A percentile compares a stretch with the other conserved stretches of the same genome.
These are phyloP conservation scores for Mantis religiosa DNA, from an alignment of 2,888 invertebrate genomes.

Conservation along the genomic window DNA sequence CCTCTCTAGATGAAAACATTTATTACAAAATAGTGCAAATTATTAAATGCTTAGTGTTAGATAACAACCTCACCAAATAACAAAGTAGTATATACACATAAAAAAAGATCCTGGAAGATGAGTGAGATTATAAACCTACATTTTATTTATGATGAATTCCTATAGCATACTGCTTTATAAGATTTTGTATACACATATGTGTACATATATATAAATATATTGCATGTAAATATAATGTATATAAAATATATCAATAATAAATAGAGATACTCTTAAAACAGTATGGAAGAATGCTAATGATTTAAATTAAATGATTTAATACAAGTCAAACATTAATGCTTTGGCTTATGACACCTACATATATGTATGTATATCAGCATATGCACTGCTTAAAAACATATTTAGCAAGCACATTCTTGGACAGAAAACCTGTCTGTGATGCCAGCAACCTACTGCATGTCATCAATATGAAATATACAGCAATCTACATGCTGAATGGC, in stretches of 20 bases:
- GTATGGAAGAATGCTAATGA: not conserved
- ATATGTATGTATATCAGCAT: not conserved
- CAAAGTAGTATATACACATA: not conserved
- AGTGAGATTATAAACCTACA: not conserved
- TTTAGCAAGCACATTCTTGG: not conserved
- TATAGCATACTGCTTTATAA: no score
- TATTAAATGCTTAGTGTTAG: no score
- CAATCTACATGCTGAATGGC: slow-evolving; percentile 2
- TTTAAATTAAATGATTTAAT: not conserved
- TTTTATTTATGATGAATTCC: no score
- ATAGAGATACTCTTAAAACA: not conserved
- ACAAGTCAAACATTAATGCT: not conserved
- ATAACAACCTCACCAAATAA: no score
- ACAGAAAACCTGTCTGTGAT: not conserved
- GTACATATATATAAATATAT: not conserved
- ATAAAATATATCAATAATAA: not conserved
- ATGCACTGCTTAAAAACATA: not conserved
- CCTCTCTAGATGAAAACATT: no score
- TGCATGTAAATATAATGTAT: not conserved
- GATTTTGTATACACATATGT: not conserved
- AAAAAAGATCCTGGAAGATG: not conserved
- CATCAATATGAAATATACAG: slow-evolving; percentile 21
- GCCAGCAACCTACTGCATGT: slow-evolving; percentile 22
- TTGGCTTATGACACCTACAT: not conserved
- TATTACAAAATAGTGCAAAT: no score